Base-by-base conservation (phyloP, 2,113 vertebrate species). In the Antechinus flavipes region DNA sequence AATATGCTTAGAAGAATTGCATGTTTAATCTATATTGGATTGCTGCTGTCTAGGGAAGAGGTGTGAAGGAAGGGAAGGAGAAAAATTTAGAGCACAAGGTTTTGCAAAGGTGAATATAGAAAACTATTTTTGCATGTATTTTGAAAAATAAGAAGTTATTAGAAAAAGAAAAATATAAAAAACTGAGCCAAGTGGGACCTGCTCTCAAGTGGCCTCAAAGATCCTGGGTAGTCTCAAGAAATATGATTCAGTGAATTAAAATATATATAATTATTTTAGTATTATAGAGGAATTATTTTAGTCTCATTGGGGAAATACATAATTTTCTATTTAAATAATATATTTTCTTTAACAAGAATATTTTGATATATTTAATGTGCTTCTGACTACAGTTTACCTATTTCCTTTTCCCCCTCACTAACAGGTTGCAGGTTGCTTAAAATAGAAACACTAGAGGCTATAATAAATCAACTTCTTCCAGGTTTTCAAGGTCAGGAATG, bases 401-500 rank as follows among this genome's bases (percentile, higher is more conserved):
- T 68, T 68, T 30, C 56, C 2, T 58, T 35, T 35, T 2, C 8
- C 54, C 54, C 2, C 58, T 68, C 58, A 61, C 58, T 61, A 68
- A 68, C 56, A 68, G 26, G 27, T 68, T 68, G 30, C 27, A 68
- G 12, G 58, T 68, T 68, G 58, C 58, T 68, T 30, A 68, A 68
- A 68, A 68, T 68, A 90, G 42, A 47, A 90, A 90, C 25, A 42
- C 4, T n/a, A 9, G 42, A 90, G 23, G 22, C 42, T 23, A 42
- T 90, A 24, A 49, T 90, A 90, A 90, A 90, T 90, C 46, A 89
- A 42, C 47, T 90, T 25, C 46, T 90, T 26, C 10, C 46, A 42
- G n/a, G 42, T 90, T 42, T 90, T 90, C 89, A 90, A 90, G 89
- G 42, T 90, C 46, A 90, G 89, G 89, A 90, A 90, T 90, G n/a